Evolutionary conservation across 1,140 invertebrate genomes (phyloP).

Genomic region (Drosophila gunungcola): DNA sequence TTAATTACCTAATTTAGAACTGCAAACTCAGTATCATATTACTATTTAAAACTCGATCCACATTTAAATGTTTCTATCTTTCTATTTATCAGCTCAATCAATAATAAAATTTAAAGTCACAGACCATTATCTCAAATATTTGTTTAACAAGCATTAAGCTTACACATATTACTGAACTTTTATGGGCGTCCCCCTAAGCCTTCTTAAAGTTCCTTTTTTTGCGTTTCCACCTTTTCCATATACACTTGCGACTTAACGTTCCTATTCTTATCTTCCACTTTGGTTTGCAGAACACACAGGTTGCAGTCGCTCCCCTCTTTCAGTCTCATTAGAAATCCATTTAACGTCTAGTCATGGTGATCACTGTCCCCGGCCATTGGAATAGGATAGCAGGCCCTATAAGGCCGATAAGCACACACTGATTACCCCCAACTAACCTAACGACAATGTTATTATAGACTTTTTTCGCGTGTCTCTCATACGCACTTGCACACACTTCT

Average conservation of each 20-base stretch:
- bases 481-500: slow-evolving; percentile 36
- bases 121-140: neutral
- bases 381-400: slow-evolving; percentile 10
- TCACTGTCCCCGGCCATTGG: slow-evolving; percentile 7
- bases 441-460: slow-evolving; percentile 63
- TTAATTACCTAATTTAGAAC: no score
- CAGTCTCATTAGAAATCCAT: slow-evolving; percentile 40
- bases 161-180: slow-evolving; percentile 18
- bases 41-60: no score
- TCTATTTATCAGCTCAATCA: no score
- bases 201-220: slow-evolving; percentile 6
- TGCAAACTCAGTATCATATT: no score
- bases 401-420: slow-evolving; percentile 47
- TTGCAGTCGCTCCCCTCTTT: slow-evolving; percentile 7
- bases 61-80: no score
- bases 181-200: slow-evolving; percentile 6
- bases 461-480: slow-evolving; percentile 31
- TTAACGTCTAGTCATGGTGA: slow-evolving; percentile 43
- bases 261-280: slow-evolving; percentile 18
- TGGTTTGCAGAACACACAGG: slow-evolving; percentile 30
- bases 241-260: slow-evolving; percentile 1
- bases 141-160: neutral
- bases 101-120: no score
- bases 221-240: slow-evolving; percentile 22
- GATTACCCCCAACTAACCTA: slow-evolving; percentile 58